Conservation (phyloP, 2,888 invertebrate genomes). For the Spodoptera littoralis region DNA sequence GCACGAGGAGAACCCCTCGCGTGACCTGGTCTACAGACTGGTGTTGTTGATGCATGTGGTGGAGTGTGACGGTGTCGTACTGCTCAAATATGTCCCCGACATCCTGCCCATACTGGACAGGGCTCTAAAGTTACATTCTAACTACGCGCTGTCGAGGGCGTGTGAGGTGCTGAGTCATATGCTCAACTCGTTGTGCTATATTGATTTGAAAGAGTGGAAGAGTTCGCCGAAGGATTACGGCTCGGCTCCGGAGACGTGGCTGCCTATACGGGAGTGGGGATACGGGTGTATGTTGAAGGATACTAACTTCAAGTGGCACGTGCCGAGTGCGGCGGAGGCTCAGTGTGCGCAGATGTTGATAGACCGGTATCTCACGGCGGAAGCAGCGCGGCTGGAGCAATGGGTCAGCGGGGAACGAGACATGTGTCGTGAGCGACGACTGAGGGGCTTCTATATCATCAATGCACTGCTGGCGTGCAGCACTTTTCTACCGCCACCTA, state of each 20-base stretch:
- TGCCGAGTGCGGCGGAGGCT: conserved; percentile 92
- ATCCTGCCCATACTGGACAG: conserved; percentile 91
- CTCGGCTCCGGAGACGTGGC: conserved; percentile 90
- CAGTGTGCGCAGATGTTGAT: conserved; percentile 90
- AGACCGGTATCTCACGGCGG: conserved; percentile 90
- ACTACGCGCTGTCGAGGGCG: conserved; percentile 90
- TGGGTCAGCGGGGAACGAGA: conserved; percentile 86
- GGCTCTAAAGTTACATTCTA: conserved; percentile 91
- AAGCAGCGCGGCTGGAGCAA: conserved; percentile 89
- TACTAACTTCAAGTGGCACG: conserved; percentile 93
- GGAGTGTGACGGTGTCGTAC: conserved; percentile 90
- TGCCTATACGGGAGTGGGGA: conserved; percentile 95
- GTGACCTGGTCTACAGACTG: conserved; percentile 93
- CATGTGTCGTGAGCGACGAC: conserved; percentile 91
- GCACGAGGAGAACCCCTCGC: conserved; percentile 93
- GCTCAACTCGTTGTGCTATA: conserved; percentile 89
- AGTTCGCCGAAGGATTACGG: conserved; percentile 90
- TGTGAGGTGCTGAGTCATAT: conserved; percentile 90
- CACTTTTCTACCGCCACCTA: conserved; percentile 91
- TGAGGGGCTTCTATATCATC: conserved; percentile 91
- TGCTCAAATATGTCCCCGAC: conserved; percentile 91
- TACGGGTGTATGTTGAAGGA: conserved; percentile 90
- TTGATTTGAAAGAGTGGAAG: conserved; percentile 90
- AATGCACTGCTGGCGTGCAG: conserved; percentile 90
- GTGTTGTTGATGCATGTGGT: conserved; percentile 92